Evolutionary conservation across 2,888 invertebrate species (phyloP), one percentile per base, ranked within the genome.

Genomic region (Lithosia quadra): DNA sequence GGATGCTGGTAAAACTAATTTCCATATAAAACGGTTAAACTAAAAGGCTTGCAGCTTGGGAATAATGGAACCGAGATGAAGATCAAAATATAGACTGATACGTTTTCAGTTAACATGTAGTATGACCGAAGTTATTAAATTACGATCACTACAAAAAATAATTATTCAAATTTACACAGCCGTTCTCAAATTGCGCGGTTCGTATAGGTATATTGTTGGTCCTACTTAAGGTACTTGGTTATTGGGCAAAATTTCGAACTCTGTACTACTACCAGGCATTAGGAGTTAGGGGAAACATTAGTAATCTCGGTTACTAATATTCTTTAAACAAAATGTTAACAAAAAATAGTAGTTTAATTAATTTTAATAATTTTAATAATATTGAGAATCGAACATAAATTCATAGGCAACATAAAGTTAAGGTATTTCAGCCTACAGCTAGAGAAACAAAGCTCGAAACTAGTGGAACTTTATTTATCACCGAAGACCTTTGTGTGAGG

Each of bases 381-480:
- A 18, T 18, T 18, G 7, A 43, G 18, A 5, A 7, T 43, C 4
- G 43, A 43, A 43, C 18, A 2, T 18, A 43, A n/a, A n/a, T 49
- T 49, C 49, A 49, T 2, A 49, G 8, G 21, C 69, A 74, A 72
- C 70, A 67, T 64, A 66, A 70, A 63, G 64, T 13, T 13, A 10
- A 8, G n/a, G 34, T 67, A 69, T 78, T 80, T 77, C 72, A 56
- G 62, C 61, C 68, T 65, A 68, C 39, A 72, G 65, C 65, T 62
- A 67, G 56, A 64, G 70, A 78, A 72, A 59, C 15, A 56, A 28
- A 10, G 55, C 55, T 65, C 59, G 55, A 67, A 74, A 64, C 76
- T 69, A 66, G 68, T 56, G 67, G 65, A 67, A 24, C 56, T 24
- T 53, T 71, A 79, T 81, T 79, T 81, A 81, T 73, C 71, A 65